phyloP scores from a whole-genome alignment of 1,140 invertebrate genomes.

The Cydia amplana region DNA sequence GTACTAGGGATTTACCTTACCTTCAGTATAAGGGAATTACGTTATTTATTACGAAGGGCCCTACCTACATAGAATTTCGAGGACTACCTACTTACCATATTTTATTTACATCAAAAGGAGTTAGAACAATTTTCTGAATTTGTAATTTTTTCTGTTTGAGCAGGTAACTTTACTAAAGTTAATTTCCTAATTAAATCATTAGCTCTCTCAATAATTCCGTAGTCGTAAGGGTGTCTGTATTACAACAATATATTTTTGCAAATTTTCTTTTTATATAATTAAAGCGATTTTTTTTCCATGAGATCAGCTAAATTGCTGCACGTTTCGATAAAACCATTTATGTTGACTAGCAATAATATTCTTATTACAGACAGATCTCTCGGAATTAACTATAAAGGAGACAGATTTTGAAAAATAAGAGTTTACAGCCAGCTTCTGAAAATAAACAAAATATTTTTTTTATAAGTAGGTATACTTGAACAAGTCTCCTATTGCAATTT shows the following conservation, averaged over 20 bases:
- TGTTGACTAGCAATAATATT: no score
- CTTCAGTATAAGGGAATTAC: neutral
- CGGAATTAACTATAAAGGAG: no score
- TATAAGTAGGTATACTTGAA: no score
- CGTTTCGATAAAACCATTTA: no score
- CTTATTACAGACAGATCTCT: no score
- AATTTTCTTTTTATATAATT: no score
- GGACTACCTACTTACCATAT: neutral
- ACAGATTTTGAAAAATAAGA: no score
- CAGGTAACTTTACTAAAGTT: neutral
- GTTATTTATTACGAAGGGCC: neutral
- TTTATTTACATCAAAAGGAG: slow-evolving; percentile 23
- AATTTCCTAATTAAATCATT: neutral
- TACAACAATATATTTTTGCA: neutral
- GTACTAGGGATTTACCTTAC: slow-evolving; percentile 18
- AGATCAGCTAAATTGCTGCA: no score
- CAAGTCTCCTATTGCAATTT: no score
- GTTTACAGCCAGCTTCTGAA: no score
- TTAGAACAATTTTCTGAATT: neutral
- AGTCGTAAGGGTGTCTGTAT: neutral
- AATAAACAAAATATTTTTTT: no score
- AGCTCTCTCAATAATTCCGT: neutral
- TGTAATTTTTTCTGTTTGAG: neutral
- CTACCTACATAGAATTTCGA: neutral
- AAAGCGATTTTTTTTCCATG: no score